Evolutionary conservation across 2,113 vertebrate genomes (phyloP).

Genomic region (Hemiscyllium ocellatum): DNA sequence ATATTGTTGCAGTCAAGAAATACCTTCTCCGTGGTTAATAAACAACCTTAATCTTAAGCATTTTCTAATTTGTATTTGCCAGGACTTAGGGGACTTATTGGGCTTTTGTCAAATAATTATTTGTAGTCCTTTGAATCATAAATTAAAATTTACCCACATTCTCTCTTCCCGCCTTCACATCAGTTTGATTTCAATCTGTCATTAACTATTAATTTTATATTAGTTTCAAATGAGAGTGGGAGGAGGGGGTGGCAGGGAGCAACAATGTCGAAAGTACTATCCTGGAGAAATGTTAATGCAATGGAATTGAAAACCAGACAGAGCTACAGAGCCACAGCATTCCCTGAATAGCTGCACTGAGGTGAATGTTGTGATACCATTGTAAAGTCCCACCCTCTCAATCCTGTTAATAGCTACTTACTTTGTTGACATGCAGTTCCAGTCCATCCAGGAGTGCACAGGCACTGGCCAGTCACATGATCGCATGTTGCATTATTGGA

Average conservation of each 20-base stretch:
- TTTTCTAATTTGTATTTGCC: background rate
- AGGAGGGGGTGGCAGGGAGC: background rate
- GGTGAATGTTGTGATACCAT: background rate
- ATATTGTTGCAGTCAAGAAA: background rate
- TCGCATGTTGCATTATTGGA: conserved; percentile 53
- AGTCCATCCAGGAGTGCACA: conserved; percentile 43
- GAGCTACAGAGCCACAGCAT: background rate
- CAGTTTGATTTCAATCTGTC: background rate
- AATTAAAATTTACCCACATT: background rate
- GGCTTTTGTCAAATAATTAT: background rate
- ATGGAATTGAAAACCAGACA: background rate
- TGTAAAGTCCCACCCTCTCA: background rate
- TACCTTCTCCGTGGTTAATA: background rate
- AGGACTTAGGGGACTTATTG: background rate
- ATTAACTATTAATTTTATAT: background rate
- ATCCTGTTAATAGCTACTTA: conserved; percentile 44
- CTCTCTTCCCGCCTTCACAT: background rate
- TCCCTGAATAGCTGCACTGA: background rate
- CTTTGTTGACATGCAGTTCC: conserved; percentile 51
- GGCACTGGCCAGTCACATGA: conserved; percentile 41
- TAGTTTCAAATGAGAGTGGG: background rate
- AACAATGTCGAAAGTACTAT: background rate
- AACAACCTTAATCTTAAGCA: background rate
- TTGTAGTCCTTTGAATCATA: background rate
- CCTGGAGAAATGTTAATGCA: too few relatives aligned